A percentile compares a stretch with the other conserved stretches of the same genome.
These are phyloP conservation scores for Aurelia sp. DNA, from an alignment of 30 jellyfish, hydroid and myxozoan species.

Conservation along the genomic window DNA sequence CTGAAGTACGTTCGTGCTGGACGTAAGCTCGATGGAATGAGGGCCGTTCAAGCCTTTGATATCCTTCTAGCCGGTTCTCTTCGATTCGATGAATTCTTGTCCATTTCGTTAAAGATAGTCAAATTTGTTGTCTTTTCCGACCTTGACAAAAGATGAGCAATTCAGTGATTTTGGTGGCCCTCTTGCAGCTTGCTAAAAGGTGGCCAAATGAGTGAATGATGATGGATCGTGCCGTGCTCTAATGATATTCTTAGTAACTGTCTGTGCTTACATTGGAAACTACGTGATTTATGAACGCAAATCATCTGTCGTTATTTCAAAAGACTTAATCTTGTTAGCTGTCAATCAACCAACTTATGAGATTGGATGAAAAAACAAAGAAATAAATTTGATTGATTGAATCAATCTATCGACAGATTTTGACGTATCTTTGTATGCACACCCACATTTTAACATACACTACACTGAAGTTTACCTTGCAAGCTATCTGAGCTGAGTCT, in stretches of 20 bases:
- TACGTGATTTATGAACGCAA: slow-evolving; percentile 62
- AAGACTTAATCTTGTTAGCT: slow-evolving; percentile 77
- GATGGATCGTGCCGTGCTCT: neutral
- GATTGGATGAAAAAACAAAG: slow-evolving; percentile 71
- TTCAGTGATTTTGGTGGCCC: no score
- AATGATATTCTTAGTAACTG: neutral
- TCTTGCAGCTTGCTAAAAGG: no score
- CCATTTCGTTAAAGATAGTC: no score
- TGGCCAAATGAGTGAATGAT: neutral
- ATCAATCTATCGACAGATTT: slow-evolving; percentile 63
- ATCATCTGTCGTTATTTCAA: slow-evolving; percentile 70
- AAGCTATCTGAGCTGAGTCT: neutral
- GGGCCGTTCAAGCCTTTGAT: no score
- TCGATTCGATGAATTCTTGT: no score
- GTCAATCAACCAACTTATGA: slow-evolving; percentile 76
- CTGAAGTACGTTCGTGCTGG: no score
- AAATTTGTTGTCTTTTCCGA: no score
- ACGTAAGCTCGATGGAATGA: no score
- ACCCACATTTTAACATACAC: slow-evolving; percentile 34
- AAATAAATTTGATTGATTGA: slow-evolving; percentile 62
- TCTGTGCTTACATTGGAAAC: slow-evolving; percentile 50
- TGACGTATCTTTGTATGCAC: slow-evolving; percentile 54
- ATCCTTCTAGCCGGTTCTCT: no score
- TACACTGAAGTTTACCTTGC: slow-evolving; percentile 8
- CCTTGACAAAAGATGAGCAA: no score